phyloP scores from a whole-genome alignment of 2,888 invertebrate species.

The Epirrita christyi region DNA sequence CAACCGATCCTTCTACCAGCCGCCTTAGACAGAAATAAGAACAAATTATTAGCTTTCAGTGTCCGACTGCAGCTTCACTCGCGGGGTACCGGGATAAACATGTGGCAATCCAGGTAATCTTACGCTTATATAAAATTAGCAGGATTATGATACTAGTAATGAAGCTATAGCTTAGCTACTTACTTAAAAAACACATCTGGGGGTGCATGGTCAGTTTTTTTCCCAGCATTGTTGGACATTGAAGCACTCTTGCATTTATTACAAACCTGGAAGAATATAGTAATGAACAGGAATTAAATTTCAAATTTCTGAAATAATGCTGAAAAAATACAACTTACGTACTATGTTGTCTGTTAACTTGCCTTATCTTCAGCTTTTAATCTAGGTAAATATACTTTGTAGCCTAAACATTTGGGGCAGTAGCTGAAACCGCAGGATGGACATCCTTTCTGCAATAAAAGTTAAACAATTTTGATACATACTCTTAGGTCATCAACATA shows the following conservation, averaged over 20 bases:
- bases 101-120: too few relatives aligned
- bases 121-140: background rate
- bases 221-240: constrained; percentile 33
- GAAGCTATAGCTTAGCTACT: constrained; percentile 31
- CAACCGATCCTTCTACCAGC: constrained; percentile 3
- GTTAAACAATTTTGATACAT: background rate
- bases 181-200: constrained; percentile 86
- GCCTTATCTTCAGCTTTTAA: constrained; percentile 87
- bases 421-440: constrained; percentile 93
- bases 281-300: too few relatives aligned
- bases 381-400: constrained; percentile 88
- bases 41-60: background rate
- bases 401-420: constrained; percentile 92
- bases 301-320: too few relatives aligned
- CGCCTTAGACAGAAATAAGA: constrained; percentile 4
- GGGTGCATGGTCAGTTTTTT: constrained; percentile 54
- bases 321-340: background rate
- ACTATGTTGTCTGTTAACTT: constrained; percentile 63
- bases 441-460: constrained; percentile 89
- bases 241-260: constrained; percentile 59
- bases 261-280: constrained; percentile 61
- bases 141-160: background rate
- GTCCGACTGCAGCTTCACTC: background rate
- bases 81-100: background rate
- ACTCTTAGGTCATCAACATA: too few relatives aligned